Conservation (phyloP, 2,888 invertebrate species). For the Calameuta idolon region DNA sequence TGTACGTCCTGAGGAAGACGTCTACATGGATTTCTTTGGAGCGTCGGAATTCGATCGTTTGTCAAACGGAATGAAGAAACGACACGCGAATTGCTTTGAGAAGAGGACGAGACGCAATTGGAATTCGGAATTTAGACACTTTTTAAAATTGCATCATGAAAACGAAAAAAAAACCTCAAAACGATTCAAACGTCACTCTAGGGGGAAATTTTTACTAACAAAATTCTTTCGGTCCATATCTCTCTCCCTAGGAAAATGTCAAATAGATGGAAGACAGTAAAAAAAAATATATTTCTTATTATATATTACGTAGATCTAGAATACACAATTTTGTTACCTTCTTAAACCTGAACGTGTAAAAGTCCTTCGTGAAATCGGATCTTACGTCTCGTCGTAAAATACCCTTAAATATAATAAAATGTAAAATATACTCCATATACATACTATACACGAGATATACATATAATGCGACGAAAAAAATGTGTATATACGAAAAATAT, state of each 20-base stretch:
- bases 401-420: no score
- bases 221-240: not conserved
- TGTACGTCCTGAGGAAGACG: constrained; percentile 19
- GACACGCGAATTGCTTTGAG: not conserved
- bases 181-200: not conserved
- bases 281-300: no score
- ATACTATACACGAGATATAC: no score
- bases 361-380: no score
- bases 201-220: not conserved
- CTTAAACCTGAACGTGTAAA: no score
- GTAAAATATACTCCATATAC: no score
- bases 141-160: not conserved
- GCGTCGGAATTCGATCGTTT: constrained; percentile 63
- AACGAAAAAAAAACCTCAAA: not conserved
- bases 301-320: no score
- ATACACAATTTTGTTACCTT: no score
- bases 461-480: no score
- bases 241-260: not conserved
- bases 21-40: constrained; percentile 49
- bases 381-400: no score
- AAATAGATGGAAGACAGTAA: no score
- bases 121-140: not conserved
- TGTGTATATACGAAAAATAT: no score
- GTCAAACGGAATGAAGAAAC: constrained; percentile 53
- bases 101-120: not conserved